phyloP scores from a whole-genome alignment of 2,113 vertebrate genomes.

The Pipa parva region DNA sequence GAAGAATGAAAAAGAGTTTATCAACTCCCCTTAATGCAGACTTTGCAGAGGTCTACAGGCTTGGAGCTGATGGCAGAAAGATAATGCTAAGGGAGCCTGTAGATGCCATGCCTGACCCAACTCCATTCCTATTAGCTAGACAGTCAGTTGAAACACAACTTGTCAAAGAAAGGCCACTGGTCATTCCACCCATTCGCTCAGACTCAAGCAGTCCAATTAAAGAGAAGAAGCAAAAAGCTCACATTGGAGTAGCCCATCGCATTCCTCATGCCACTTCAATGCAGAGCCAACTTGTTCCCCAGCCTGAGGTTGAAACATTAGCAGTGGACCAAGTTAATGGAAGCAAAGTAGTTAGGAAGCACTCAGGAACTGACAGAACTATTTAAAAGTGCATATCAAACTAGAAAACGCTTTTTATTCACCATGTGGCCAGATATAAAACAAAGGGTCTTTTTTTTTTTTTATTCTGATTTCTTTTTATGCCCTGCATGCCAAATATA shows the following conservation, averaged over 20 bases:
- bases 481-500: constrained; percentile 80
- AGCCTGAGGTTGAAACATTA: constrained; percentile 80
- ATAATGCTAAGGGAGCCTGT: constrained; percentile 79
- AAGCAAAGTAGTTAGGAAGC: constrained; percentile 81
- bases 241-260: constrained; percentile 89
- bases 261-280: constrained; percentile 68
- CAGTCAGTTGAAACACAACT: constrained; percentile 75
- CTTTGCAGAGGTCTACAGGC: constrained; percentile 86
- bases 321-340: constrained; percentile 87
- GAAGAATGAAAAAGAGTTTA: constrained; percentile 94
- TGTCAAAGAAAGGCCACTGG: constrained; percentile 78
- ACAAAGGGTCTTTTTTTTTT: constrained; percentile 42
- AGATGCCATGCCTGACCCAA: constrained; percentile 95
- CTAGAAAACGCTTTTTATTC: constrained; percentile 61
- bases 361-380: constrained; percentile 89
- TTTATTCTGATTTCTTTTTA: constrained; percentile 38
- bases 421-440: constrained; percentile 58
- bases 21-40: constrained; percentile 91
- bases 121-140: constrained; percentile 83
- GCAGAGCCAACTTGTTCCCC: constrained; percentile 49
- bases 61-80: constrained; percentile 78
- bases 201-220: constrained; percentile 76
- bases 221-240: constrained; percentile 75
- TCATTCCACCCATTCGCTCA: constrained; percentile 86
- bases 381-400: constrained; percentile 72